Conservation (phyloP, 2,888 invertebrate species). For the Tridacna gigas region DNA sequence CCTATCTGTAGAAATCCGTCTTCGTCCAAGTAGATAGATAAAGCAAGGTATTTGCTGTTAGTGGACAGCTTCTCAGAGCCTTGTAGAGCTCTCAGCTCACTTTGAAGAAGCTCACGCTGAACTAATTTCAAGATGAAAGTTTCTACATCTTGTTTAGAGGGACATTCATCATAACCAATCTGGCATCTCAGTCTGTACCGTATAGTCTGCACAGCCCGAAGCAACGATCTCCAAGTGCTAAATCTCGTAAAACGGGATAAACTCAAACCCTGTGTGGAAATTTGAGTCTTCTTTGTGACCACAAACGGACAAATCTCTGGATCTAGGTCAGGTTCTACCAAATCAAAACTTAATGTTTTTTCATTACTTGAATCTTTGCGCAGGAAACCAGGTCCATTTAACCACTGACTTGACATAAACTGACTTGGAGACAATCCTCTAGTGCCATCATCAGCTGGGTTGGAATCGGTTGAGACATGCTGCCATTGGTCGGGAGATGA, state of each 20-base stretch:
- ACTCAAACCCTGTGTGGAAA: background rate
- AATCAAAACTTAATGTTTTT: background rate
- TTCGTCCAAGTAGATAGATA: constrained; percentile 8
- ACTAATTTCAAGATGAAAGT: background rate
- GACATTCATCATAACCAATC: background rate
- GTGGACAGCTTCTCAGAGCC: background rate
- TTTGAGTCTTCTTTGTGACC: background rate
- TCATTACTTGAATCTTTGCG: background rate
- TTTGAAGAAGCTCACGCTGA: background rate
- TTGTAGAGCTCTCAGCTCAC: background rate
- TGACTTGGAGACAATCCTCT: background rate
- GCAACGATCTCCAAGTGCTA: constrained; percentile 1
- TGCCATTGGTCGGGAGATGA: constrained; percentile 4
- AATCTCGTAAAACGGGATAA: background rate
- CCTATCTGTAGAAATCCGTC: constrained; percentile 10
- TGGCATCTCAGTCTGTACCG: background rate
- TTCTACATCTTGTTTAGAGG: background rate
- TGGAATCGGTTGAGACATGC: constrained; percentile 2
- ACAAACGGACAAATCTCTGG: constrained; percentile 12
- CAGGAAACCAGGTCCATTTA: constrained; percentile 2
- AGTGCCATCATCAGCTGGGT: constrained; percentile 24
- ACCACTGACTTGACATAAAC: background rate
- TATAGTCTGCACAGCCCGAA: background rate
- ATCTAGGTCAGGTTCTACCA: constrained; percentile 4
- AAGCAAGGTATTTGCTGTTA: background rate